Base-by-base conservation (phyloP, 2,888 invertebrate species). In the Drosophila ezoana region DNA sequence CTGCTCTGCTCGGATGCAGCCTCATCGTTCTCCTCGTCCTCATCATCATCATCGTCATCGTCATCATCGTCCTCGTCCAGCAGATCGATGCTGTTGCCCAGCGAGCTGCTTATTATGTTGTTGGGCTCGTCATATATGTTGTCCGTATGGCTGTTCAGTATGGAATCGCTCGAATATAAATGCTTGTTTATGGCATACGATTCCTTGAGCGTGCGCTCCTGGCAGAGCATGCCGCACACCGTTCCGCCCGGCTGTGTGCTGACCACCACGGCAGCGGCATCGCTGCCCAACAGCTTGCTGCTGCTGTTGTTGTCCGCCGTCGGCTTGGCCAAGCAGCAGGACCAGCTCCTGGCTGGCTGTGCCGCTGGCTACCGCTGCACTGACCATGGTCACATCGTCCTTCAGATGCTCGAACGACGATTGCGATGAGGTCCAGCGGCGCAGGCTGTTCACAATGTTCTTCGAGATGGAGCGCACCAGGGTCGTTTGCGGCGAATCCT, bases 401-500 rank as follows among this genome's bases (percentile, higher is more conserved):
- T 91, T 90, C 1, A 90, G 68, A 75, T 91, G 90, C 69, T 90
- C 90, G 52, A 92, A 90, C 48, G 91, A 91, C 5, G 91, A 90
- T 35, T 91, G 92, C 41, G 92, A 92, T 10, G 90, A 91, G 14
- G 91, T 91, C 90, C 91, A 92, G 41, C 87, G 89, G 6, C 89
- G 87, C 58, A 91, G 73, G 47, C 86, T 91, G 14, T 88, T 90
- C 40, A 91, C 83, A 59, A 89, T 82, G 49, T 88, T 91, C 75
- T 91, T 91, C 3, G 91, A 87, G 52, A 91, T 90, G 37, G 91
- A 91, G 43, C 92, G 89, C 13, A 91, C 86, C 2, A 92, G 81
- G 20, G 92, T 92, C 23, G 92, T 92, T 76, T 92, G 91, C 6
- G 92, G 92, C 14, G 92, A 92, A 56, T 92, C 92, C 93, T 97